phyloP scores from a whole-genome alignment of 2,113 vertebrate species.

The Mobula hypostoma region DNA sequence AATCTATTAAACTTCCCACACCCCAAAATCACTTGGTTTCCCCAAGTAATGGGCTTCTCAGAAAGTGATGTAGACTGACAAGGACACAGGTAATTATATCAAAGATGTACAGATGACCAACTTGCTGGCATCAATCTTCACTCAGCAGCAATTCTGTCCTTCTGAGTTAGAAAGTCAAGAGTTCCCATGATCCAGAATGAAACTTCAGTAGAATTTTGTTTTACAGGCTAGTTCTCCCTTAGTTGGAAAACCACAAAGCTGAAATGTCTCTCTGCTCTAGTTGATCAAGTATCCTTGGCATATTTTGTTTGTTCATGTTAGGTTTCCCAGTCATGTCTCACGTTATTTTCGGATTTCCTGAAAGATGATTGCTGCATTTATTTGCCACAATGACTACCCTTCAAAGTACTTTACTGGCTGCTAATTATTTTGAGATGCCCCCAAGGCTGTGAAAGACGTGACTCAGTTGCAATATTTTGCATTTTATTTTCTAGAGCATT shows the following conservation, averaged over 20 bases:
- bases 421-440: neutral
- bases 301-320: neutral
- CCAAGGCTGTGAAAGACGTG: neutral
- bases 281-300: neutral
- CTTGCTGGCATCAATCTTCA: neutral
- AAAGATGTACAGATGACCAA: neutral
- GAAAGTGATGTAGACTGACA: neutral
- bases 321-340: neutral
- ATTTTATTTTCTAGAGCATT: neutral
- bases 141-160: neutral
- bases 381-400: neutral
- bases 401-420: neutral
- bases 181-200: neutral
- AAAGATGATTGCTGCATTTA: neutral
- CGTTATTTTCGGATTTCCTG: neutral
- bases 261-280: neutral
- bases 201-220: neutral
- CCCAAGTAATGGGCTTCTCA: neutral
- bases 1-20: neutral
- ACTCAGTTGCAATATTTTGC: neutral
- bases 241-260: neutral
- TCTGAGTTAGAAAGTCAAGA: neutral
- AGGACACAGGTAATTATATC: neutral
- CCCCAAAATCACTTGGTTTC: neutral
- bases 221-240: neutral